Evolutionary conservation across 2,888 invertebrate genomes (phyloP).

Genomic region (Lasioglossum lativentre): DNA sequence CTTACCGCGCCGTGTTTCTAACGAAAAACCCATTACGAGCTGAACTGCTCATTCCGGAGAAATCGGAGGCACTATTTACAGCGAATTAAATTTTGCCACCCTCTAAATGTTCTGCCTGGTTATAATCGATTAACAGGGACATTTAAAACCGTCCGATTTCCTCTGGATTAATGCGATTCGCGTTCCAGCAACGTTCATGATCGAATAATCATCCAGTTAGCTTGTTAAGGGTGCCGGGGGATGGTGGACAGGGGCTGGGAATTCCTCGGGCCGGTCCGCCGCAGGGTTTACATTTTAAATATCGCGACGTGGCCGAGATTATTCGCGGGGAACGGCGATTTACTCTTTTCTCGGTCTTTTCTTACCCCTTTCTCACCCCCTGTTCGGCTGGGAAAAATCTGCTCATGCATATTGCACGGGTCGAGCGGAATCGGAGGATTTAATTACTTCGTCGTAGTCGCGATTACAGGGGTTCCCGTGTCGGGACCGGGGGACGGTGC

Average conservation of each 20-base stretch:
- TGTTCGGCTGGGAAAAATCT: conserved; percentile 9
- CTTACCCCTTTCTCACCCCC: background rate
- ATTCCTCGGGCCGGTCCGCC: background rate
- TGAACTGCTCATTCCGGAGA: rapidly evolving
- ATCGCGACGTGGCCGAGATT: conserved; percentile 21
- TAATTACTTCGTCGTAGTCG: conserved; percentile 52
- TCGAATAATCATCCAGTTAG: background rate
- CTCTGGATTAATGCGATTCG: background rate
- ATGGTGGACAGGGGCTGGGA: background rate
- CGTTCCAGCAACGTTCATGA: background rate
- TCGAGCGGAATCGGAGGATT: conserved; percentile 61
- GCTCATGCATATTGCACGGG: conserved; percentile 66
- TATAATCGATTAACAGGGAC: background rate
- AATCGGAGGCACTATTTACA: background rate
- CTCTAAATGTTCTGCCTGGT: background rate
- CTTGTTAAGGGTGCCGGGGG: background rate
- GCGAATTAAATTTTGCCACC: background rate
- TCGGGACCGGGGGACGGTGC: background rate
- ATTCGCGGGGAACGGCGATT: conserved; percentile 24
- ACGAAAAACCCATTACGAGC: background rate
- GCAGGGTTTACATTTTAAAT: conserved; percentile 49
- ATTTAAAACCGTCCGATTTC: background rate
- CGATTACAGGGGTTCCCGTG: conserved; percentile 35
- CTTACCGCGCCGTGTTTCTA: background rate
- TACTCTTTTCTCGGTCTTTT: conserved; percentile 27